Evolutionary conservation across 2,113 vertebrate species (phyloP).

Genomic region (Nycticryphes semicollaris): DNA sequence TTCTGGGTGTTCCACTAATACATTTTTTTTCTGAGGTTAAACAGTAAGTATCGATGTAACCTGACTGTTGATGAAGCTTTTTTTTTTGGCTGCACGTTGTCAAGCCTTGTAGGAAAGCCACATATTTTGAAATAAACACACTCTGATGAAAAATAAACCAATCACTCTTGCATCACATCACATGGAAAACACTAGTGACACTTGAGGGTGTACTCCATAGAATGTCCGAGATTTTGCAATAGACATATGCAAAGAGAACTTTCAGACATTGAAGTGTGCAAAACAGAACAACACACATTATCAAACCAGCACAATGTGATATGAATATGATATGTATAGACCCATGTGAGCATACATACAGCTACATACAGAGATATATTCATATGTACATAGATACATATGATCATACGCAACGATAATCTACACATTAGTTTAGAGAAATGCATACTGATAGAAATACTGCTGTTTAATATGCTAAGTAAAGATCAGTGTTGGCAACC

Average conservation of each 20-base stretch:
- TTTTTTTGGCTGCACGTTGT: not conserved
- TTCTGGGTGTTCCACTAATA: not conserved
- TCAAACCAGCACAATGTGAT: not conserved
- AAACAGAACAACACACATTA: not conserved
- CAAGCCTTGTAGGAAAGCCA: not conserved
- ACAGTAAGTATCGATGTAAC: not conserved
- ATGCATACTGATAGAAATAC: not conserved
- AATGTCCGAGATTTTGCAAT: not conserved
- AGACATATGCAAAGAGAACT: rapidly evolving
- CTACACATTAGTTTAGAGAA: not conserved
- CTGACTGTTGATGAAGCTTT: not conserved
- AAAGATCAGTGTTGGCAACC: not conserved
- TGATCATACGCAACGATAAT: not conserved
- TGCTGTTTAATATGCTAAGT: not conserved
- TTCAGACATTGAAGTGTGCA: not conserved
- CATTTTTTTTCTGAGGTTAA: not conserved
- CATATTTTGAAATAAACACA: not conserved
- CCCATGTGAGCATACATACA: not conserved
- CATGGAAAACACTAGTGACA: no score
- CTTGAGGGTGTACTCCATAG: not conserved
- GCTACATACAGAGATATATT: not conserved
- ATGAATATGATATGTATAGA: not conserved
- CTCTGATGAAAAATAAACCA: not conserved
- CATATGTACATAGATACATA: not conserved
- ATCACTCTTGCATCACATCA: not conserved